phyloP scores from a whole-genome alignment of 2,797 vertebrate species.

The Microcaecilia unicolor region DNA sequence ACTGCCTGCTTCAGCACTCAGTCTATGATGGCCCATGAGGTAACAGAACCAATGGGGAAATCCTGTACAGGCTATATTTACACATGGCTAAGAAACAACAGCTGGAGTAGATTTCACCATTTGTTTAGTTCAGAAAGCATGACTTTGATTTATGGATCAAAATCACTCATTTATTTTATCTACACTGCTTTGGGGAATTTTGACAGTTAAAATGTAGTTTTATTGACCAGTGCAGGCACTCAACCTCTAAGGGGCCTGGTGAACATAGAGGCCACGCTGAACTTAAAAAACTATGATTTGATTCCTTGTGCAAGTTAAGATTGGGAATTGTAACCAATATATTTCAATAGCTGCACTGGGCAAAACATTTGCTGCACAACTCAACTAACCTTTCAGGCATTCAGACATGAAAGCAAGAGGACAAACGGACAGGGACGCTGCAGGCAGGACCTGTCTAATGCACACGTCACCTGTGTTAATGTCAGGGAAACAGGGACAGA shows the following conservation, averaged over 20 bases:
- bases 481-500: too few species aligned
- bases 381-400: slow-evolving; percentile 42
- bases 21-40: too few species aligned
- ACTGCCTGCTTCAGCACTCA: too few species aligned
- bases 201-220: slow-evolving; percentile 67
- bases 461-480: too few species aligned
- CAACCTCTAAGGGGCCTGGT: slow-evolving; percentile 51
- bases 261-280: slow-evolving; percentile 44
- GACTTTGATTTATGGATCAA: slow-evolving; percentile 61
- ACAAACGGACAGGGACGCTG: slow-evolving; percentile 24
- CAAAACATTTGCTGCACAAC: slow-evolving; percentile 49
- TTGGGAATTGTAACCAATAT: slow-evolving; percentile 46
- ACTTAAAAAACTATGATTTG: slow-evolving; percentile 44
- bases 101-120: slow-evolving; percentile 26
- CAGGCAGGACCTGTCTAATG: slow-evolving; percentile 23
- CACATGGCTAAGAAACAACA: slow-evolving; percentile 8
- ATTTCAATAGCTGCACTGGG: slow-evolving; percentile 49
- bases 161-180: slow-evolving; percentile 61
- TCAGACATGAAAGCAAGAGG: slow-evolving; percentile 27
- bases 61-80: too few species aligned
- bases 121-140: slow-evolving; percentile 41
- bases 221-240: slow-evolving; percentile 58
- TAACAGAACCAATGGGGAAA: too few species aligned
- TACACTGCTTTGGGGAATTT: slow-evolving; percentile 53
- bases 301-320: slow-evolving; percentile 48